Evolutionary conservation across 2,113 vertebrate genomes (phyloP).

Genomic region (Machaerirhynchus nigripectus): DNA sequence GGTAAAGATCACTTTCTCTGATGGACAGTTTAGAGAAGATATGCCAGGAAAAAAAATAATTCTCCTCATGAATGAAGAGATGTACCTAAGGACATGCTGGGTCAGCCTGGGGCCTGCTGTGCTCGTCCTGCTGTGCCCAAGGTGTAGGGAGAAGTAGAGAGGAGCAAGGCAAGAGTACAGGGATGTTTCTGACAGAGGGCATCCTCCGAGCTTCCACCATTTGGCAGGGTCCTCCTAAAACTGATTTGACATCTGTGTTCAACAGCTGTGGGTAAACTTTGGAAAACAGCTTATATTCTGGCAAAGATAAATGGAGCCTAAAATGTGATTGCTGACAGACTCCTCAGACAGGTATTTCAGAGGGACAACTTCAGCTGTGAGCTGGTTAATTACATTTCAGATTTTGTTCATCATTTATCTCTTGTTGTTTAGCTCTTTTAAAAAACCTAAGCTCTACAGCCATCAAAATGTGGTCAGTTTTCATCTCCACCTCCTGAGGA

Average conservation of each 20-base stretch:
- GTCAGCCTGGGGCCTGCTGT: not conserved
- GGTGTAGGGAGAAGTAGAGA: not conserved
- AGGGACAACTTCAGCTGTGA: not conserved
- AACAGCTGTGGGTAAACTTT: not conserved
- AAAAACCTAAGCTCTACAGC: not conserved
- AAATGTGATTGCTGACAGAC: not conserved
- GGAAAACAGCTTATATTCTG: not conserved
- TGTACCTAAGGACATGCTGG: not conserved
- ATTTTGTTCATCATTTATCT: not conserved
- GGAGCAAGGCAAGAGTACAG: not conserved
- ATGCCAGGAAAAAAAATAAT: not conserved
- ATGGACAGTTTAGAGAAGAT: not conserved
- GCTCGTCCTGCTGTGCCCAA: not conserved
- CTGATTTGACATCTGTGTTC: not conserved
- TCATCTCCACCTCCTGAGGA: not conserved
- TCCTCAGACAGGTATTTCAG: not conserved
- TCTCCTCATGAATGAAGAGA: not conserved
- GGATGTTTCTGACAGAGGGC: not conserved
- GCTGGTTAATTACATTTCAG: not conserved
- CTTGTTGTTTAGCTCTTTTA: not conserved
- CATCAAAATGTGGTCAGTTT: not conserved
- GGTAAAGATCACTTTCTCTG: not conserved
- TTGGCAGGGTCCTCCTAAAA: not conserved
- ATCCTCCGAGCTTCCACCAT: not conserved
- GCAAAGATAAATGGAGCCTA: not conserved